Evolutionary conservation across 1,140 invertebrate species (phyloP).

Genomic region (Tribolium castaneum): DNA sequence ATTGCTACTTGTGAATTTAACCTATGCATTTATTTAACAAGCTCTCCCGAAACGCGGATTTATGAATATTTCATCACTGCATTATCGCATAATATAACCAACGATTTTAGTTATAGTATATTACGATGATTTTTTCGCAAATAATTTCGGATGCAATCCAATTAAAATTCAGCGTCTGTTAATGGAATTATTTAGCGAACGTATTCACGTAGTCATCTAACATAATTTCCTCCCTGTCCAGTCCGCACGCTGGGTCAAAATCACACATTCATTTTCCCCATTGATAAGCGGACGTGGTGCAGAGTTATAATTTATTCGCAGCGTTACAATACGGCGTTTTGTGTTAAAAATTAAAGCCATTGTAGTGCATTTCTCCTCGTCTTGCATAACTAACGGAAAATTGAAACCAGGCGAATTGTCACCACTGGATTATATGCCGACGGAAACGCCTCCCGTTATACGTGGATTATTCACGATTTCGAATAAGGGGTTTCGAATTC

Average conservation of each 20-base stretch:
- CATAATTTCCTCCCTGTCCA: slow-evolving; percentile 27
- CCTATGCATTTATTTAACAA: slow-evolving; percentile 6
- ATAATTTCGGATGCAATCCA: not conserved
- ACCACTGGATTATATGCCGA: not conserved
- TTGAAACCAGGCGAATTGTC: slow-evolving; percentile 16
- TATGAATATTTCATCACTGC: slow-evolving; percentile 3
- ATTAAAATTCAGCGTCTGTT: slow-evolving; percentile 4
- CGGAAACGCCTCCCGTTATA: not conserved
- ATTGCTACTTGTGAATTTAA: slow-evolving; percentile 1
- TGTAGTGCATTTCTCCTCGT: slow-evolving; percentile 2
- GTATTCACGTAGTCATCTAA: slow-evolving; percentile 21
- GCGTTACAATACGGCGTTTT: slow-evolving; percentile 25
- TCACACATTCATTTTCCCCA: slow-evolving; percentile 24
- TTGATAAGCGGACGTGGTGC: slow-evolving; percentile 30
- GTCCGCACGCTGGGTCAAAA: not conserved
- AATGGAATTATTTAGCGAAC: slow-evolving; percentile 23
- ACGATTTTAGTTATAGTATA: no score
- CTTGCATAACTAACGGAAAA: slow-evolving; percentile 20
- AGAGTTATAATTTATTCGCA: slow-evolving; percentile 34
- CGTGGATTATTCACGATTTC: slow-evolving; percentile 15
- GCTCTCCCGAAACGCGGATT: not conserved
- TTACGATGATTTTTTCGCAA: not conserved
- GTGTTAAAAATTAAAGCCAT: slow-evolving; percentile 38
- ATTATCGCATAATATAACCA: no score
- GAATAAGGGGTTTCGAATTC: slow-evolving; percentile 1